A percentile compares a stretch with the other conserved stretches of the same genome.
Conservation (phyloP, 2,113 vertebrate species). For the Carassius auratus region DNA sequence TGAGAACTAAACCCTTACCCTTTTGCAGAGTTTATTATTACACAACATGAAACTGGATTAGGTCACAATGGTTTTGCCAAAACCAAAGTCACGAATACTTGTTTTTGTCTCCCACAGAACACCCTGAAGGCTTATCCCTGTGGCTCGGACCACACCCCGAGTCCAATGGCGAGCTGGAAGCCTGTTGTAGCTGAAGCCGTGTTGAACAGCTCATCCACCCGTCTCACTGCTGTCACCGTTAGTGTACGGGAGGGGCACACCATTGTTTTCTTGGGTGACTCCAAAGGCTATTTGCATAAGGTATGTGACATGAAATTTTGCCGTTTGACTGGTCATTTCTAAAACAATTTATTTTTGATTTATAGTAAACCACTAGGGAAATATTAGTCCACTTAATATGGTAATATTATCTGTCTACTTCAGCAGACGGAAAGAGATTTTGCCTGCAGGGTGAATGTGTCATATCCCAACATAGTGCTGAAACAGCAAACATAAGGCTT, state of each 20-base stretch:
- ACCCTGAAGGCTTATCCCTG: conserved; percentile 93
- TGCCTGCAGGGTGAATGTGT: conserved; percentile 1
- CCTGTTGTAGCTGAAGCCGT: conserved; percentile 79
- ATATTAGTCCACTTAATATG: conserved; percentile 32
- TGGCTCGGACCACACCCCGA: conserved; percentile 96
- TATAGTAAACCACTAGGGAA: neutral
- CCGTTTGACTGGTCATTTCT: neutral
- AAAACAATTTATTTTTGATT: neutral
- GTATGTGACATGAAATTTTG: conserved; percentile 67
- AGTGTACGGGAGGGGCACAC: conserved; percentile 85
- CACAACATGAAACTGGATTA: conserved; percentile 29
- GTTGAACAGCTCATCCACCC: conserved; percentile 78
- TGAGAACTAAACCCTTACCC: conserved; percentile 40
- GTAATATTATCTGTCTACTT: conserved; percentile 35
- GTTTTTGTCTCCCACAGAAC: conserved; percentile 75
- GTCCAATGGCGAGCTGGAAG: conserved; percentile 90
- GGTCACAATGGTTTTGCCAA: neutral
- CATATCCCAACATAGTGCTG: conserved; percentile 18
- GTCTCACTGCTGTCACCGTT: conserved; percentile 89
- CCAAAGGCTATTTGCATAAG: conserved; percentile 89
- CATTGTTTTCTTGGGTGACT: conserved; percentile 92
- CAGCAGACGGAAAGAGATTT: conserved; percentile 8
- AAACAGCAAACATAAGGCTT: conserved; percentile 19
- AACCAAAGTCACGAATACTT: neutral
- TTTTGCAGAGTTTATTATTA: conserved; percentile 7